phyloP scores from a whole-genome alignment of 2,888 invertebrate species.

The Melipona bicolor region DNA sequence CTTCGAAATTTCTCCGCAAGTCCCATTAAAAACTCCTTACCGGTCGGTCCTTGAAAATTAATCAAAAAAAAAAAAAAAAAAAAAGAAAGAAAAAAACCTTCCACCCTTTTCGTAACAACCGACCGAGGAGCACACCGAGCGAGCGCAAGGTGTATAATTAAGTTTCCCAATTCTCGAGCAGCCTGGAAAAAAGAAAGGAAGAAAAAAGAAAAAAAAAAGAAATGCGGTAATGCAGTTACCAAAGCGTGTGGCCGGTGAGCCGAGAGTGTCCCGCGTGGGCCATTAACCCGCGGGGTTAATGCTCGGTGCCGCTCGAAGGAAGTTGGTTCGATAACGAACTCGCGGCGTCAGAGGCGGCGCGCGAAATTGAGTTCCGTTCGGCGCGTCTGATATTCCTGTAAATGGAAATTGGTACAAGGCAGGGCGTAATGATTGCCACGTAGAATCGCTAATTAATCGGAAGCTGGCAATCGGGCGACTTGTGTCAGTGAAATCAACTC shows the following conservation, averaged over 20 bases:
- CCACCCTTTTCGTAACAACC: not conserved
- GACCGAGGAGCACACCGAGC: not conserved
- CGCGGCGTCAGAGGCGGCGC: conserved; percentile 19
- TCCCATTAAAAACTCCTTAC: not conserved
- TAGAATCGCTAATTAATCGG: conserved; percentile 61
- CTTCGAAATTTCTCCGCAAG: not conserved
- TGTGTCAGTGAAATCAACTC: conserved; percentile 34
- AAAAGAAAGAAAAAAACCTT: too few relatives aligned
- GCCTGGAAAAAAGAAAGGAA: not conserved
- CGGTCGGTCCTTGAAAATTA: not conserved
- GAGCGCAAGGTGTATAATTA: not conserved
- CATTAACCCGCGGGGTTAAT: conserved; percentile 49
- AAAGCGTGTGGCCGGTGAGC: not conserved
- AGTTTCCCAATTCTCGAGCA: not conserved
- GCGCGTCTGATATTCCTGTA: conserved; percentile 58
- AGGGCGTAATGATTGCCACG: conserved; percentile 33
- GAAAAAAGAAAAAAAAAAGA: too few relatives aligned
- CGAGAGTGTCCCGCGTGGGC: not conserved
- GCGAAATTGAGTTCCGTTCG: conserved; percentile 45
- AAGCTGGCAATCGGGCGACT: conserved; percentile 65
- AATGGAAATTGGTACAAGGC: conserved; percentile 71
- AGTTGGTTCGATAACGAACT: conserved; percentile 40
- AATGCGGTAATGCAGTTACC: not conserved
- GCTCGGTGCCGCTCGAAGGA: conserved; percentile 28
- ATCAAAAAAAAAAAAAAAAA: not conserved